These are phyloP conservation scores for Tragelaphus buxtoni DNA, from an alignment of 2,113 vertebrate species.

Conservation along the genomic window DNA sequence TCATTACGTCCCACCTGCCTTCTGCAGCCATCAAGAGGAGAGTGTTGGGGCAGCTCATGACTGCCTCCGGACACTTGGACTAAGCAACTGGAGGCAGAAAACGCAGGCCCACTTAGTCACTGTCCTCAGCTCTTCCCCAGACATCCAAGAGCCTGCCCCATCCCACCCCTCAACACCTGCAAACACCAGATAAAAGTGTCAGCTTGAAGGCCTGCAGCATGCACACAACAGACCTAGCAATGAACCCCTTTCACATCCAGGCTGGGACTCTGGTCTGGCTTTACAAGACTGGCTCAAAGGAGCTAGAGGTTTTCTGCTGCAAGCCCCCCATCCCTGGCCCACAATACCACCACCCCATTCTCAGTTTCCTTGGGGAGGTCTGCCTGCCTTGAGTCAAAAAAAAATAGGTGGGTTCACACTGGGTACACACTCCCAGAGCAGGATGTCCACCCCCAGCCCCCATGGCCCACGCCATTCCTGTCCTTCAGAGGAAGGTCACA, in stretches of 20 bases:
- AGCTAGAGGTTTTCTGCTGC: neutral
- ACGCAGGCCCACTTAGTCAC: neutral
- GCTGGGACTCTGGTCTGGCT: neutral
- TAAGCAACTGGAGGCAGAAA: neutral
- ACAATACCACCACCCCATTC: accelerated
- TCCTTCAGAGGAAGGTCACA: neutral
- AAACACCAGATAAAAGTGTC: neutral
- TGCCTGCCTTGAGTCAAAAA: neutral
- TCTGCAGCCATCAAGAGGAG: neutral
- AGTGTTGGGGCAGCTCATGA: neutral
- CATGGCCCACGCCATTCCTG: neutral
- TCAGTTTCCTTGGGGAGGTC: neutral
- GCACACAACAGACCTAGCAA: neutral
- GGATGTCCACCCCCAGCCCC: neutral
- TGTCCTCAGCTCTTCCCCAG: neutral
- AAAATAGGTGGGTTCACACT: neutral
- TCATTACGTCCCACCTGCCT: neutral
- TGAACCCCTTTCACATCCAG: neutral
- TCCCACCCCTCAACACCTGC: neutral
- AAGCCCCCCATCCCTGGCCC: neutral
- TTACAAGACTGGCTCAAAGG: neutral
- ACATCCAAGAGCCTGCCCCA: neutral
- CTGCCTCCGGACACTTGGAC: neutral
- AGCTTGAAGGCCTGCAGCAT: neutral
- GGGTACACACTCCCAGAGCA: neutral